Evolutionary conservation across 2,797 vertebrate species (phyloP), one percentile per base, ranked within the genome.

Genomic region (Lutjanus campechanus): DNA sequence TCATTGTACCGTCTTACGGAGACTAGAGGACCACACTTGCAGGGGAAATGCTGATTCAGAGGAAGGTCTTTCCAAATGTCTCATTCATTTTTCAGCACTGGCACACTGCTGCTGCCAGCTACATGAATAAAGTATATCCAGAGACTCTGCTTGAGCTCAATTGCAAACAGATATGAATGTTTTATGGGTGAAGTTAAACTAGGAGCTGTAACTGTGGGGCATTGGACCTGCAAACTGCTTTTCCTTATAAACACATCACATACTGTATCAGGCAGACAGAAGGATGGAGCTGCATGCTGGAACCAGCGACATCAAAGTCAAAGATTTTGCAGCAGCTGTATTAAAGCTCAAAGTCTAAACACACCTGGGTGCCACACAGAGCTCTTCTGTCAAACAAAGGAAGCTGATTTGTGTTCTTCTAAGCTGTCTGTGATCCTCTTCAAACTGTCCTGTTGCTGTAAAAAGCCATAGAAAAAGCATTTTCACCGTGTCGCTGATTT

Each of bases 61-160:
- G 16, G 72, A 85, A 76, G 81, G 76, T 73, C 81, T 88, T 76
- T 88, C 49, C 79, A 93, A 92, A 93, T 75, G 50, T 90, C 87
- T 94, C 85, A 91, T 95, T 92, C 79, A 95, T 95, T 92, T 95
- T 95, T 95, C 83, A 95, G 81, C 49, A 69, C 59, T 53, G 82
- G 49, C 78, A 84, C 84, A 63, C 65, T 78, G 78, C 83, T 78
- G 81, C 90, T 92, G 87, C 87, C 91, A 83, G 86, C 81, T 63
- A 72, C 82, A 94, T 94, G 81, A 94, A 95, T 94, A 94, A 94
- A 90, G 82, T 61, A 93, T 92, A 82, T 77, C 77, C 69, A 70
- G 88, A 92, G 88, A 88, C 87, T 85, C 70, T 69, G 70, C 75
- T 84, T 51, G 40, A 88, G 91, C 90, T 94, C 88, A 91, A 54